Base-by-base conservation (phyloP, 1,140 invertebrate genomes). In the Penaeus japonicus region DNA sequence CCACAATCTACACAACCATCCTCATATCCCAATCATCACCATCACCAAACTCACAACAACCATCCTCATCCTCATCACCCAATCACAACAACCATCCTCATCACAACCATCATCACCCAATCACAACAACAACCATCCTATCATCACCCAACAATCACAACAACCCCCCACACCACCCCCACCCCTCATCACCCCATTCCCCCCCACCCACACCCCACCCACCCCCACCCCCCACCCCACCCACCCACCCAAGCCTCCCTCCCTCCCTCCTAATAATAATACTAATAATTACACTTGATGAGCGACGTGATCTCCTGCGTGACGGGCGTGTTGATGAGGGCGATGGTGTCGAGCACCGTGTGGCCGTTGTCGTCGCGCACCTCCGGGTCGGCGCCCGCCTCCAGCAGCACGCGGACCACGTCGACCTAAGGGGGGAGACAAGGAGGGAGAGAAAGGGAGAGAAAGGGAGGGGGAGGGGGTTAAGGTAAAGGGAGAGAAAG, bases 241-340 rank as follows among this genome's bases (percentile, higher is more conserved):
- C 4, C 85, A 39, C 30, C 65, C 5, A 2, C 32, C 24, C 7
- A 5, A 73, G 0, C 32, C 65, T 15, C 32, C 24, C 3, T 27
- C 32, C 20, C 20, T 20, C 20, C 59, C 59, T n/a, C 59, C 59
- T 20, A 20, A 20, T n/a, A n/a, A 53, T 4, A 54, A 30, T 12
- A 10, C n/a, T 30, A 24, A 22, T 20, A 20, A 79, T 94, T 94
- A 98, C 97, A 95, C 94, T 96, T 95, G 91, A 98, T 96, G 89
- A 98, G 95, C 90, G 95, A 94, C 84, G 95, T 95, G 89, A 98
- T 97, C 91, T 94, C 96, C 90, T 96, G 95, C 2, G 96, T 96
- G n/a, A 97, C 96, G 91, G 97, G 95, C 32, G 96, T 95, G 65
- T 97, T 96, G 92, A 98, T 96, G 92, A 97, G 96, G 80, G 95